phyloP scores from a whole-genome alignment of 2,113 vertebrate species.

The Ascaphus truei region DNA sequence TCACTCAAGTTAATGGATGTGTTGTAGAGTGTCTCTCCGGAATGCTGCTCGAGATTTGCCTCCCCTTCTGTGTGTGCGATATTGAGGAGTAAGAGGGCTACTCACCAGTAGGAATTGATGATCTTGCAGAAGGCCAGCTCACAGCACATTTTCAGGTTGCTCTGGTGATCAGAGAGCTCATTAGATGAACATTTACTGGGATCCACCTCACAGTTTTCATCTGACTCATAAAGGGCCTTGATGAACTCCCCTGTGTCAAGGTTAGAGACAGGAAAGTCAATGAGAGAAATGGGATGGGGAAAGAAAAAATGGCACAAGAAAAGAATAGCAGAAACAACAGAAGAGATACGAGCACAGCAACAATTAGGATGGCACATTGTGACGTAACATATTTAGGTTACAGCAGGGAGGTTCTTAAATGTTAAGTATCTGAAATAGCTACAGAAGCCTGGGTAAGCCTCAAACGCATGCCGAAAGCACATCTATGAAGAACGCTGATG shows the following conservation, averaged over 20 bases:
- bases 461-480: too few species aligned
- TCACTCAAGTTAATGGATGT: too few species aligned
- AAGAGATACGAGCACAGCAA: neutral
- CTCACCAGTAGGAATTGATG: conserved; percentile 96
- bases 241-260: conserved; percentile 97
- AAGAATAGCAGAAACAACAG: neutral
- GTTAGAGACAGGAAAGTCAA: conserved; percentile 38
- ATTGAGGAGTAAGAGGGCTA: fast-evolving
- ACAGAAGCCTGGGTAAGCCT: too few species aligned
- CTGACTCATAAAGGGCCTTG: conserved; percentile 92
- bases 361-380: too few species aligned
- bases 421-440: too few species aligned
- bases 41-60: too few species aligned
- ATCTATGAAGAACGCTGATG: too few species aligned
- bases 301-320: neutral
- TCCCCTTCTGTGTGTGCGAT: neutral
- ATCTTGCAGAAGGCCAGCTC: conserved; percentile 97
- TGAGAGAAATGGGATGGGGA: neutral
- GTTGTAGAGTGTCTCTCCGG: too few species aligned
- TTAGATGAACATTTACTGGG: conserved; percentile 75
- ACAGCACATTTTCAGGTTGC: conserved; percentile 97
- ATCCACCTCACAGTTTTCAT: conserved; percentile 95
- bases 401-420: too few species aligned
- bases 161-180: conserved; percentile 85
- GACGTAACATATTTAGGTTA: too few species aligned